Evolutionary conservation across 1,140 invertebrate species (phyloP), one percentile per base, ranked within the genome.

Genomic region (Colletes gigas): DNA sequence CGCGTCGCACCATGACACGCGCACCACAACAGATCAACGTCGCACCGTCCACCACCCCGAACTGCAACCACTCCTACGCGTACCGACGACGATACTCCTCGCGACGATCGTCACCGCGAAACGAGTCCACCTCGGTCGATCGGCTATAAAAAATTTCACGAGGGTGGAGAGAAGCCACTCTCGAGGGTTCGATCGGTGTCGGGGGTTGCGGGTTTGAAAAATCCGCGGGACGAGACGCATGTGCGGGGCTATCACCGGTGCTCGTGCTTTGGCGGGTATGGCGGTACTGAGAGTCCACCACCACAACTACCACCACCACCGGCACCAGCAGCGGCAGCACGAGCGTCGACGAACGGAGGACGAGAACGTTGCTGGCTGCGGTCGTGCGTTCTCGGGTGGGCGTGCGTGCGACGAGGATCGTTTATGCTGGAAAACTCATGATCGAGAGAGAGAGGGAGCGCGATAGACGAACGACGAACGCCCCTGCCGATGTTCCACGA

Each of bases 191-290:
- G 41, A n/a, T 70, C 60, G 30, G 30, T 30, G 30, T 12, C 55
- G 12, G 30, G 59, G 68, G 50, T n/a, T 54, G 60, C 17, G 47
- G 69, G 14, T 19, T 55, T 47, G 60, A 73, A 66, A 70, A 84
- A 63, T 78, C 47, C 78, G 60, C 69, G 77, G 69, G 57, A 62
- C 69, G 39, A 55, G 70, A 69, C 79, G 67, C 79, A 68, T 79
- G 71, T 86, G 54, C 76, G 76, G 54, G 80, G 1, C 84, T 86
- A 68, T 86, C 81, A 86, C 85, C 44, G 84, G 86, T 90, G 88
- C 87, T 92, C 89, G 89, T 92, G 86, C 89, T 92, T 88, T 91
- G 91, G 84, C 91, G 91, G 91, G 83, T 92, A 92, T 92, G 92
- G 91, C 92, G 91, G 91, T 92, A 93, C 92, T 93, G 92, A 92